Base-by-base conservation (phyloP, 2,888 invertebrate genomes). In the Prionchulus punctatus region DNA sequence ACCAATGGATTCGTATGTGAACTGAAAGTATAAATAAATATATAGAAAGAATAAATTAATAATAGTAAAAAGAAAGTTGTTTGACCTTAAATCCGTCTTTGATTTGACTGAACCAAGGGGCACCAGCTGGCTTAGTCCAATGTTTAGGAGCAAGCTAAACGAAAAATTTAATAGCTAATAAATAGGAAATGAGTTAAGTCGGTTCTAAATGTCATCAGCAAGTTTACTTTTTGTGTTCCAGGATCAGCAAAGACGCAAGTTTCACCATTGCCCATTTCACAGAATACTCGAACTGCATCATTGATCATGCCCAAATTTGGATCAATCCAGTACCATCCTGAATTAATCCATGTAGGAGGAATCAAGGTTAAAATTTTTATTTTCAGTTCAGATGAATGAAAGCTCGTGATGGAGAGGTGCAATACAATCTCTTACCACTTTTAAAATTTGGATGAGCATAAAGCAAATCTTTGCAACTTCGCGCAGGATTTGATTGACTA, bases 251-350 rank as follows among this genome's bases (percentile, higher is more conserved):
- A 81, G 1, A 90, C 76, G 68, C 90, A 90, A 0, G 88, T 87
- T 69, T 82, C 82, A 12, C 85, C 84, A 1, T 79, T 78, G 0
- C 81, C 79, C 79, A 85, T 81, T 67, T 85, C 85, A 67, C 90
- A 90, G 72, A 80, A 87, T 0, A 85, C 90, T 62, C 81, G 81
- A n/a, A 89, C 79, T 0, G 89, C 84, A 63, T 85, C 85, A 61
- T 84, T 83, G 0, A 80, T 74, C 79, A 83, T 83, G 27, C 87
- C 87, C 36, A 84, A 77, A 67, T 89, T 86, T 0, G 90, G 89
- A 73, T 90, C 89, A 60, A 90, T 83, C 88, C 88, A 90, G 71
- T 87, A 90, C 81, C 83, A 85, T 54, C 85, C 87, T 86, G 62
- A 15, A 60, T 59, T 50, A 49, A n/a, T n/a, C n/a, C n/a, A n/a